Evolutionary conservation across 2,888 invertebrate genomes (phyloP).

Genomic region (Sicus ferrugineus): DNA sequence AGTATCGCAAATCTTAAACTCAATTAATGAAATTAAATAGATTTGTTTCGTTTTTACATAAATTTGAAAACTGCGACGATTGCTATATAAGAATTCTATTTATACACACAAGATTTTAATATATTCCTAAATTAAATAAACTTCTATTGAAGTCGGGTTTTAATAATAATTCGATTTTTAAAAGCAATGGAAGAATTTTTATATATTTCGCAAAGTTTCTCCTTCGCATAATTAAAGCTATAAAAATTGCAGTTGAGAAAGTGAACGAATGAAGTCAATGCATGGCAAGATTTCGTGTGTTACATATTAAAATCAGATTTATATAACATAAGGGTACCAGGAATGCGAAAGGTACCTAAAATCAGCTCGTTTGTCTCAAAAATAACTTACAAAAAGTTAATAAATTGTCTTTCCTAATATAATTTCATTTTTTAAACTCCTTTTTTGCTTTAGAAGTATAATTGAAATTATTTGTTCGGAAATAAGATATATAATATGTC

Average conservation of each 20-base stretch:
- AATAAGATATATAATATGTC: too few species aligned
- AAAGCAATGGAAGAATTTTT: neutral
- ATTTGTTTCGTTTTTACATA: constrained; percentile 8
- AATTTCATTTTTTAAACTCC: neutral
- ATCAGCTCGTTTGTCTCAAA: too few species aligned
- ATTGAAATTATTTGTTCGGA: too few species aligned
- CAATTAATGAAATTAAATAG: neutral
- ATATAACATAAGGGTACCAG: too few species aligned
- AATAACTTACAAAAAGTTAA: neutral
- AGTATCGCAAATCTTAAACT: neutral
- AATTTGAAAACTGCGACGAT: neutral
- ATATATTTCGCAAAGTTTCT: neutral
- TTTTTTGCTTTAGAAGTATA: too few species aligned
- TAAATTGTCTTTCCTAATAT: neutral
- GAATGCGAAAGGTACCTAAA: too few species aligned
- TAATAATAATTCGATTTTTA: too few species aligned
- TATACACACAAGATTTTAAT: neutral
- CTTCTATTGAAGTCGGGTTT: too few species aligned
- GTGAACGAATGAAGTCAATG: neutral
- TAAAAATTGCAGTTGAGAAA: constrained; percentile 6
- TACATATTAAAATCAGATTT: too few species aligned
- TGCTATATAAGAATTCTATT: neutral
- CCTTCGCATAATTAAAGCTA: constrained; percentile 3
- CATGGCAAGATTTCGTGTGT: constrained; percentile 1
- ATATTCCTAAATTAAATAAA: neutral